A percentile compares a stretch with the other conserved stretches of the same genome.
Conservation (phyloP, 2,113 vertebrate species). For the Lamprotornis superbus region DNA sequence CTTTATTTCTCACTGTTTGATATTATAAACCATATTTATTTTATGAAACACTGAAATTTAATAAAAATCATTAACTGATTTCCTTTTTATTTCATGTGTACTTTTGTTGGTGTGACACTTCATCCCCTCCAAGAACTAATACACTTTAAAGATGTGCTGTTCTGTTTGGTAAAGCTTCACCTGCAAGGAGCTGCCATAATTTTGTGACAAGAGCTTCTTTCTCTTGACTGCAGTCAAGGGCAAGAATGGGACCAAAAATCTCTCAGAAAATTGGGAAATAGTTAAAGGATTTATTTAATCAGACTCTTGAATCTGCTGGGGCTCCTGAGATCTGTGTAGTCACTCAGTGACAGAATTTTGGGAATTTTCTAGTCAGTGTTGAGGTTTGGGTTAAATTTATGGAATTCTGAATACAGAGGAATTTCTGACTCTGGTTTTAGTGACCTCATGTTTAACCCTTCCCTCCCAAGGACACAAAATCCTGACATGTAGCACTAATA, state of each 20-base stretch:
- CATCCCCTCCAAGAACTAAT: neutral
- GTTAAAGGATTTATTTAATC: neutral
- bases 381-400: neutral
- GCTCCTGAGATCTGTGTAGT: neutral
- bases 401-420: neutral
- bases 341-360: neutral
- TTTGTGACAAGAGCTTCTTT: neutral
- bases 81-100: slow-evolving; percentile 51
- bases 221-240: neutral
- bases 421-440: neutral
- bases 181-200: neutral
- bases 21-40: slow-evolving; percentile 86
- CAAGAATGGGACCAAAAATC: neutral
- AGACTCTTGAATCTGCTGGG: neutral
- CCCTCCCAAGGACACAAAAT: neutral
- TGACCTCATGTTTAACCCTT: neutral
- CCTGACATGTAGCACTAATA: rapidly evolving
- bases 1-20: slow-evolving; percentile 78
- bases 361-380: neutral
- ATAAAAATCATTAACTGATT: slow-evolving; percentile 80
- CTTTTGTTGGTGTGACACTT: slow-evolving; percentile 9
- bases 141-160: slow-evolving; percentile 53
- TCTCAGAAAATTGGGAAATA: neutral
- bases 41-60: slow-evolving; percentile 86
- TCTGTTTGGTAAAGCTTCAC: neutral